Evolutionary conservation across 2,113 vertebrate genomes (phyloP), one percentile per base, ranked within the genome.

Genomic region (Neolamprologus modestus): DNA sequence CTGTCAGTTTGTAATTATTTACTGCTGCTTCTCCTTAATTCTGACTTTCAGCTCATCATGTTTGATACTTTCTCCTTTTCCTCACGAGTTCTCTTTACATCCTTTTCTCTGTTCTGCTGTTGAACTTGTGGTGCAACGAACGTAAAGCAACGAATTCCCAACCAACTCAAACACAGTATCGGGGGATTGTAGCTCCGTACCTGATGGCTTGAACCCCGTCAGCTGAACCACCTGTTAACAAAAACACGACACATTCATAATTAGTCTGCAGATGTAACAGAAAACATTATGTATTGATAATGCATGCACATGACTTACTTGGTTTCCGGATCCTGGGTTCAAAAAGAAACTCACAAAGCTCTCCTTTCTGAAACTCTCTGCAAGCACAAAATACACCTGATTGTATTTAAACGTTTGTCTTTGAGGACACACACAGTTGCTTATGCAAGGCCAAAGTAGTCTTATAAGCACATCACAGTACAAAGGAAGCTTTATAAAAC

Each of bases 141-240:
- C 31, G 9, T 33, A 9, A 17, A 73, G 5, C 13, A 45, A 73
- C 37, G 37, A 8, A 57, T 9, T 9, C 24, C 24, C 55, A 57
- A 33, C 40, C 37, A 3, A 68, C n/a, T 63, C 8, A 50, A 73
- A 17, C 14, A 8, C 37, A 45, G 1, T 3, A 37, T 87, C 2
- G 2, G 78, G 63, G 33, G 57, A 47, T 8, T n/a, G 17, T 8
- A 45, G 26, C 8, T 33, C 9, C 13, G 7, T 94, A 95, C 98
- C 98, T 97, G 98, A 97, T 54, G 97, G 95, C 85, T 97, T 98
- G 97, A 98, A 98, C 0, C 97, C 97, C 3, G 97, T 98, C 91
- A 98, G 96, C 95, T 98, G 97, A 35, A 98, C 97, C 8, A 96
- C 97, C 98, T 98, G 95, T 88, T 37, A 81, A 45, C 26, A 61